Base-by-base conservation (phyloP, 2,888 invertebrate species). In the Melinaea menophilus region DNA sequence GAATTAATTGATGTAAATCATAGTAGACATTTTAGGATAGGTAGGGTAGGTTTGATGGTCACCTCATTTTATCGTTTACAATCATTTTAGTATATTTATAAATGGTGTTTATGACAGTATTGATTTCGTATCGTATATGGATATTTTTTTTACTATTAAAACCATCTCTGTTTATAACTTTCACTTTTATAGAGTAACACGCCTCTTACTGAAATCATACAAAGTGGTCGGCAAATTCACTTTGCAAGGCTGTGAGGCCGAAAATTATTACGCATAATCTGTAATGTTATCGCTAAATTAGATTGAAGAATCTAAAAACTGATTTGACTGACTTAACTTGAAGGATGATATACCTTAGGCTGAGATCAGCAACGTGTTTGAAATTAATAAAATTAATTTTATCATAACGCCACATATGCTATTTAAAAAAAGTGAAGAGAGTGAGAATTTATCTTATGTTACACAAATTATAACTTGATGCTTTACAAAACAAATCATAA, bases 111-210 rank as follows among this genome's bases (percentile, higher is more conserved):
- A 22, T 22, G 22, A 22, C 1, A 22, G 22, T 22, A 22, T 22
- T 22, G 22, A 1, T 22, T n/a, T n/a, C n/a, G n/a, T n/a, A n/a
- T n/a, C n/a, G n/a, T n/a, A n/a, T n/a, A n/a, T n/a, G n/a, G n/a
- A n/a, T n/a, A n/a, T n/a, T n/a, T 22, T 22, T 22, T 22, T 22
- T 22, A 22, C 22, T 22, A 22, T 22, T 22, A 22, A n/a, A 22
- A 22, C 22, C 22, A 22, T 22, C 22, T 22, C 1, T 22, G 22
- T 1, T 22, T 22, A 22, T 22, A 22, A 22, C 22, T 22, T 86
- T 86, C 80, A 82, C 87, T 82, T 86, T 86, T 77, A 85, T 81
- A 85, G 78, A 78, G 82, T 81, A 71, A 73, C 75, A 77, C 77
- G 74, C 71, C 70, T 69, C 73, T 73, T 75, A 79, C 77, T 82